Evolutionary conservation across 2,888 invertebrate genomes (phyloP).

Genomic region (Volucella inanis): DNA sequence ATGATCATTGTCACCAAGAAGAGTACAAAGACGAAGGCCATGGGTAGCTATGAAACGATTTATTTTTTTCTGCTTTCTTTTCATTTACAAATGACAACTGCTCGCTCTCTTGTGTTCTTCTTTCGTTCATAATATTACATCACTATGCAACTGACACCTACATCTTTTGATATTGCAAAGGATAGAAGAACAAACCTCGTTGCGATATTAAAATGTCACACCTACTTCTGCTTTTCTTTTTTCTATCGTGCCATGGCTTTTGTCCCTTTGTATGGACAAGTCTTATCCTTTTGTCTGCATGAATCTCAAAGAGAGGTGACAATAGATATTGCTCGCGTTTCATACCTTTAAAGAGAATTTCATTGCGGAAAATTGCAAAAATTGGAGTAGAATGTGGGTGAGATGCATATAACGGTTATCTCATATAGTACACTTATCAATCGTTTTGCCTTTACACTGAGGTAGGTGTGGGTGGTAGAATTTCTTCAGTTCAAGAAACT

Average conservation of each 20-base stretch:
- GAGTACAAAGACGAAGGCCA: conserved; percentile 30
- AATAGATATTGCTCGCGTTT: conserved; percentile 36
- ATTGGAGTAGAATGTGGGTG: background rate
- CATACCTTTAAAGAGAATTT: conserved; percentile 39
- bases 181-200: conserved; percentile 47
- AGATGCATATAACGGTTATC: background rate
- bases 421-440: conserved; percentile 19
- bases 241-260: background rate
- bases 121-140: conserved; percentile 39
- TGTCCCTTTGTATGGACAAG: conserved; percentile 54
- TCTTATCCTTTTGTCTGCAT: conserved; percentile 45
- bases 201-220: conserved; percentile 70
- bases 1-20: background rate
- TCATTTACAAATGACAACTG: conserved; percentile 45
- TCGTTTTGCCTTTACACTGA: background rate
- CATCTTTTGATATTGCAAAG: conserved; percentile 59
- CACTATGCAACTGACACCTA: conserved; percentile 42
- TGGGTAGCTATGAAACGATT: background rate
- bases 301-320: conserved; percentile 53
- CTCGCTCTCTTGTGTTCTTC: conserved; percentile 4
- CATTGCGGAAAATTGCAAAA: conserved; percentile 36
- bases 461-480: background rate
- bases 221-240: conserved; percentile 19
- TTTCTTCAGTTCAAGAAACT: background rate
- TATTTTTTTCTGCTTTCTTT: background rate